Conservation (phyloP, 2,888 invertebrate genomes). For the Caenorhabditis sp. region DNA sequence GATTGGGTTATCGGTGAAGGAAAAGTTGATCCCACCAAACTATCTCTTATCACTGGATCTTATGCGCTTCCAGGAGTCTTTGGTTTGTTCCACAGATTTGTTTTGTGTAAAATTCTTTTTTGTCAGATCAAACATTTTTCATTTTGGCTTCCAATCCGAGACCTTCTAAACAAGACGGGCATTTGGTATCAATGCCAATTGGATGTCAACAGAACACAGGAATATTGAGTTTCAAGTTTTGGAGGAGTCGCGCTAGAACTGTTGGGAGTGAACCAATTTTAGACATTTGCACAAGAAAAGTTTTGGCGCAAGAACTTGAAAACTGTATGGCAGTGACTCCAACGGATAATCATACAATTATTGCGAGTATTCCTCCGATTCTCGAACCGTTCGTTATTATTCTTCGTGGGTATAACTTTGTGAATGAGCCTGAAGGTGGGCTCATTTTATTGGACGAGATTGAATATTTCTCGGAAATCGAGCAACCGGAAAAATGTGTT, state of each 20-base stretch:
- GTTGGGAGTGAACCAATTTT: constrained; percentile 50
- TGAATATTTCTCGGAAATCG: constrained; percentile 55
- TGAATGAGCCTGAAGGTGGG: constrained; percentile 60
- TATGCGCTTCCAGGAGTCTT: constrained; percentile 47
- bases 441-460: constrained; percentile 55
- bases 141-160: constrained; percentile 56
- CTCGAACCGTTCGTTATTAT: constrained; percentile 58
- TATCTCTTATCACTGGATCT: constrained; percentile 54
- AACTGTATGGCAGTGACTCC: constrained; percentile 55
- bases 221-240: constrained; percentile 52
- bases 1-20: constrained; percentile 59
- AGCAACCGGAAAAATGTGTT: constrained; percentile 54
- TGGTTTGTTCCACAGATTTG: too few relatives aligned
- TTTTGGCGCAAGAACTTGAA: constrained; percentile 43
- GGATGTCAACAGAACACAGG: constrained; percentile 58
- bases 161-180: constrained; percentile 46
- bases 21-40: constrained; percentile 45
- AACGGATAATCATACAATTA: constrained; percentile 53
- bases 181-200: constrained; percentile 54
- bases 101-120: too few relatives aligned
- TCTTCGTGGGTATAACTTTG: constrained; percentile 55
- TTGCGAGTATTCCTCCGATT: constrained; percentile 56
- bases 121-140: constrained; percentile 51
- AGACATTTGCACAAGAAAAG: constrained; percentile 54
- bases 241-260: constrained; percentile 54